Evolutionary conservation across 2,797 vertebrate genomes (phyloP), one percentile per base, ranked within the genome.

Genomic region (Argyrosomus regius): DNA sequence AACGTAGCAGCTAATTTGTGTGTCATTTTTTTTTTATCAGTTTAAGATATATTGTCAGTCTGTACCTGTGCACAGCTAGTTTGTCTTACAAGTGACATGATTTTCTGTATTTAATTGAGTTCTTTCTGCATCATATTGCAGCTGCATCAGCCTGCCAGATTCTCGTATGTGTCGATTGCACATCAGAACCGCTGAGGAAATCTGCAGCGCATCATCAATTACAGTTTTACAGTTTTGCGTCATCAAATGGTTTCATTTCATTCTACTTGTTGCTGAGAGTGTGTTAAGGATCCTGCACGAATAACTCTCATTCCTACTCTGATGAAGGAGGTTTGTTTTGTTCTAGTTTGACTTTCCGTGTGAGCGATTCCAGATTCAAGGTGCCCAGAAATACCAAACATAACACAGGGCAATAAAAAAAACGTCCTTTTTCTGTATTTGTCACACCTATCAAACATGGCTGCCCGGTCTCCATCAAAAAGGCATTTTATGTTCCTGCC

Each of bases 401-500:
- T 66, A 67, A 78, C 74, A 80, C 58, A 72, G 48, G 35, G 35
- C 35, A 8, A 35, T 35, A 35, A 35, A 35, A 35, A 35, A 9
- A 3, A 8, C 2, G 35, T 39, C 35, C 35, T 8, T 39, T 39
- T 39, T 39, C 35, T 39, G 35, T 39, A 50, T 17, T 84, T 87
- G 90, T 74, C 31, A 80, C 65, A 56, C 50, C 63, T 56, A 72
- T 86, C 62, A 75, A 74, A 77, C 69, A 76, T 59, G 65, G 72
- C 28, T 43, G 68, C 61, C 59, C 18, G 12, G 74, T 66, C 79
- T 81, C 63, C 73, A 81, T 81, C 70, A 82, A 85, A 85, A 80
- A 84, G 46, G 81, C 62, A 69, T 89, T 90, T 90, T 81, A 78
- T 89, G 86, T 79, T 87, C 67, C 82, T 75, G 56, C 81, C 75